These are phyloP conservation scores for Marmota monax DNA, from an alignment of 2,113 vertebrate genomes.

Conservation along the genomic window DNA sequence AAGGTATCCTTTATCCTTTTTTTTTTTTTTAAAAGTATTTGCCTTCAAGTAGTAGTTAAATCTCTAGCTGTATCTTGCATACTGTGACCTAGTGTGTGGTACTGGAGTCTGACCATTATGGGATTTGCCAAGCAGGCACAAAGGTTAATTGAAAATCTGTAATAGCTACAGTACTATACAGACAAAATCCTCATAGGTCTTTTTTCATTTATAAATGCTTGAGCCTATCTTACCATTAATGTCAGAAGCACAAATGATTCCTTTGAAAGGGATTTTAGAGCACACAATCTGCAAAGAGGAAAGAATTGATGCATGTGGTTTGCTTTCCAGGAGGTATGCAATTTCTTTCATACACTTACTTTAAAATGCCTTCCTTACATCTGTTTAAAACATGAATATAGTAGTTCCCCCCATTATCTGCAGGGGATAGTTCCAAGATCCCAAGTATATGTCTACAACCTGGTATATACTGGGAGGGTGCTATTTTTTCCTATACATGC, in stretches of 20 bases:
- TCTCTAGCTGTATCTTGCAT: slow-evolving; percentile 39
- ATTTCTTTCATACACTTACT: slow-evolving; percentile 58
- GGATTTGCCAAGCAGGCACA: slow-evolving; percentile 54
- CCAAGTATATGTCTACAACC: not conserved
- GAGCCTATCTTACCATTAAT: slow-evolving; percentile 67
- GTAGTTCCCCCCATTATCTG: not conserved
- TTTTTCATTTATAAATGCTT: slow-evolving; percentile 24
- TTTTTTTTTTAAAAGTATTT: not conserved
- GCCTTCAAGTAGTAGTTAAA: slow-evolving; percentile 37
- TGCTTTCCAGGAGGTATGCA: slow-evolving; percentile 48
- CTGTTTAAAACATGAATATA: not conserved
- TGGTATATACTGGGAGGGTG: not conserved
- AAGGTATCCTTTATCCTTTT: not conserved
- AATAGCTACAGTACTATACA: slow-evolving; percentile 49
- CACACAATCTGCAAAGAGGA: slow-evolving; percentile 42
- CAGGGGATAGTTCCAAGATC: not conserved
- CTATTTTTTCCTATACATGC: not conserved
- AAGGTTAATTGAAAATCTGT: slow-evolving; percentile 74
- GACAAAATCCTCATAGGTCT: slow-evolving; percentile 68
- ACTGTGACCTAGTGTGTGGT: not conserved
- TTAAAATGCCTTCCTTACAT: slow-evolving; percentile 63
- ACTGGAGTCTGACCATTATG: slow-evolving; percentile 35
- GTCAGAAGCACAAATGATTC: slow-evolving; percentile 73
- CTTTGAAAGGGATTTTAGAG: slow-evolving; percentile 65
- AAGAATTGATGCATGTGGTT: slow-evolving; percentile 5